Percentiles rank a stretch among this genome's conserved stretches.
These are phyloP conservation scores for Eupithecia subfuscata DNA, from an alignment of 2,888 invertebrate genomes.

Conservation along the genomic window DNA sequence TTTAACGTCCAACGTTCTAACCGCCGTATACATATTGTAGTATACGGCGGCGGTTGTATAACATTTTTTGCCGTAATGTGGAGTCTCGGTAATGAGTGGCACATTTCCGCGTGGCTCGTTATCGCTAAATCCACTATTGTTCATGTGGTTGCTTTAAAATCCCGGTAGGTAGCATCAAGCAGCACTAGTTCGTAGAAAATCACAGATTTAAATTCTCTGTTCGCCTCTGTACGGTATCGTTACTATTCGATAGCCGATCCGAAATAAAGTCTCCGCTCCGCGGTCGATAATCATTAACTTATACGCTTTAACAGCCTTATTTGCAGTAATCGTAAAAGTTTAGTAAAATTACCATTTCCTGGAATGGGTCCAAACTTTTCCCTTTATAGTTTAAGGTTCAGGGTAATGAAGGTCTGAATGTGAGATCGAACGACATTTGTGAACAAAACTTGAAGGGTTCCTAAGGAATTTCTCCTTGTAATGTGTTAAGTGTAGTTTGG, in stretches of 20 bases:
- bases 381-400: slow-evolving; percentile 51
- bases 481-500: slow-evolving; percentile 41
- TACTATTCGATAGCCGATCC: background rate
- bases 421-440: slow-evolving; percentile 49
- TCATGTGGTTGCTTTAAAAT: background rate
- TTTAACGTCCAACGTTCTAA: no score
- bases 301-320: slow-evolving; percentile 43
- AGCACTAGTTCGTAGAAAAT: background rate
- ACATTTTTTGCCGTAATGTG: background rate
- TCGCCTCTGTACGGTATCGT: background rate
- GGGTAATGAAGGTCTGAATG: slow-evolving; percentile 51
- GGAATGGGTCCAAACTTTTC: slow-evolving; percentile 48
- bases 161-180: background rate
- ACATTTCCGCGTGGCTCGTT: background rate
- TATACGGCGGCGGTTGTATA: no score
- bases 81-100: background rate
- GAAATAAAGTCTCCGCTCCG: background rate
- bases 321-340: slow-evolving; percentile 52
- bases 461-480: slow-evolving; percentile 39
- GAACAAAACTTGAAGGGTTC: slow-evolving; percentile 50
- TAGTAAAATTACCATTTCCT: slow-evolving; percentile 46
- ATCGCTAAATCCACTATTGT: background rate
- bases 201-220: background rate
- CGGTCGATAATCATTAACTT: slow-evolving; percentile 32
- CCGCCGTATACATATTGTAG: no score